A percentile compares a stretch with the other conserved stretches of the same genome.
phyloP scores from a whole-genome alignment of 2,797 vertebrate genomes.

The Sebastes diaconus region DNA sequence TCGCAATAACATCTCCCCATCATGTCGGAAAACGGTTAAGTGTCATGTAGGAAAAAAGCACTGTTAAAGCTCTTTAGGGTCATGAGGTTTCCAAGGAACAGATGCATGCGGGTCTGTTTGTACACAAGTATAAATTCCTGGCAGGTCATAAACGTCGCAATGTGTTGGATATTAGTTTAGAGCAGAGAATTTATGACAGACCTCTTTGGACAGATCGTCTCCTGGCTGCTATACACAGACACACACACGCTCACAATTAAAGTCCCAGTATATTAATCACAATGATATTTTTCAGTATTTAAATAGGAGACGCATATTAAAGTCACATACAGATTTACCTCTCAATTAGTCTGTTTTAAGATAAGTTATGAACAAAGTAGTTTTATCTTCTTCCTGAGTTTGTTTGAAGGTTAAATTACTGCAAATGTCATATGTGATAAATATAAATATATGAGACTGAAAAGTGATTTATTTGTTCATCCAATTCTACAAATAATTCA shows the following conservation, averaged over 20 bases:
- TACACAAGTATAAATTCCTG: conserved; percentile 19
- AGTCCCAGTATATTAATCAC: neutral
- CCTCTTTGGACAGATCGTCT: conserved; percentile 18
- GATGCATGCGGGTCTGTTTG: conserved; percentile 45
- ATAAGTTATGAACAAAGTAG: neutral
- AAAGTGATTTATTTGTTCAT: neutral
- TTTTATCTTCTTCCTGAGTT: neutral
- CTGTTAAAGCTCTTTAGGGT: conserved; percentile 49
- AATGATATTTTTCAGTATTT: conserved; percentile 2
- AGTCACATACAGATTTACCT: neutral
- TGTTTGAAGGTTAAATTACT: neutral
- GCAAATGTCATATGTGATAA: neutral
- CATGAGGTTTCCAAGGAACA: conserved; percentile 60
- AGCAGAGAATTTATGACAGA: conserved; percentile 64
- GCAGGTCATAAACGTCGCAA: conserved; percentile 66
- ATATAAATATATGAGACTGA: neutral
- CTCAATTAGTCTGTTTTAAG: neutral
- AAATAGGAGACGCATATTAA: neutral
- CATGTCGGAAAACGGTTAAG: conserved; percentile 42
- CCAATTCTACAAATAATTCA: neutral
- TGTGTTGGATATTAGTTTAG: conserved; percentile 50
- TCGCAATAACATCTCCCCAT: conserved; percentile 10
- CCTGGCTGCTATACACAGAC: neutral
- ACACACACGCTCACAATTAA: neutral
- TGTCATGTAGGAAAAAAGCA: conserved; percentile 38